A percentile compares a stretch with the other conserved stretches of the same genome.
phyloP scores from a whole-genome alignment of 2,888 invertebrate species.

The Bursaphelenchus okinawaensis region DNA sequence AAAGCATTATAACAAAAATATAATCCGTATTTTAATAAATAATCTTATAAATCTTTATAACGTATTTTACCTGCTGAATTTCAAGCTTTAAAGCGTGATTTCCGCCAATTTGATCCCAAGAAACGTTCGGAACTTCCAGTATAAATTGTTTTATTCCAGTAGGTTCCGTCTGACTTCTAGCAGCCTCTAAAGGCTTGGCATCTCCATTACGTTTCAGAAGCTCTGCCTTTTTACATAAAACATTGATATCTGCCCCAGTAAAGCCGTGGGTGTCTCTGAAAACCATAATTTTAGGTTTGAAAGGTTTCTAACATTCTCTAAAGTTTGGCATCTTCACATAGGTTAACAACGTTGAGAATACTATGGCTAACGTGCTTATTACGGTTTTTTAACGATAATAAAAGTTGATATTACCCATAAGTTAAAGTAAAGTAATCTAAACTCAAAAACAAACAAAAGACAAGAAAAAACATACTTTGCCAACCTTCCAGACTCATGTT shows the following conservation, averaged over 20 bases:
- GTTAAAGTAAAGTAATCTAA: not conserved
- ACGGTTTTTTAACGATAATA: too few relatives aligned
- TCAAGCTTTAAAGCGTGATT: constrained; percentile 78
- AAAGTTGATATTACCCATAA: too few relatives aligned
- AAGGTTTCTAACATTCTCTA: not conserved
- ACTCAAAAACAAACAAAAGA: not conserved
- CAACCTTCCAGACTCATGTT: constrained; percentile 12
- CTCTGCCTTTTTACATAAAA: constrained; percentile 15
- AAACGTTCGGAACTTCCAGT: constrained; percentile 60
- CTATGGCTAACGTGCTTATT: too few relatives aligned
- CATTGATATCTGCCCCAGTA: constrained; percentile 43
- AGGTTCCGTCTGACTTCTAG: constrained; percentile 34
- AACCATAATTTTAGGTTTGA: not conserved
- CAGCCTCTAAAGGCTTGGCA: not conserved
- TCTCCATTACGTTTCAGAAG: not conserved
- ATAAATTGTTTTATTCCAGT: constrained; percentile 53
- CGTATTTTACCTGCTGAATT: constrained; percentile 60
- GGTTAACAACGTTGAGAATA: too few relatives aligned
- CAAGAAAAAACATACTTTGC: constrained; percentile 21
- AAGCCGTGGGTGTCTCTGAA: constrained; percentile 46
- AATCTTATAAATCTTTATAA: too few relatives aligned
- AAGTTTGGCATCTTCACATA: too few relatives aligned
- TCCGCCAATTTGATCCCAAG: constrained; percentile 90
- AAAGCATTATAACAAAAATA: not conserved
- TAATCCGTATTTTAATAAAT: not conserved